These are phyloP conservation scores for Philaenus spumarius DNA, from an alignment of 1,140 invertebrate species.

Conservation along the genomic window DNA sequence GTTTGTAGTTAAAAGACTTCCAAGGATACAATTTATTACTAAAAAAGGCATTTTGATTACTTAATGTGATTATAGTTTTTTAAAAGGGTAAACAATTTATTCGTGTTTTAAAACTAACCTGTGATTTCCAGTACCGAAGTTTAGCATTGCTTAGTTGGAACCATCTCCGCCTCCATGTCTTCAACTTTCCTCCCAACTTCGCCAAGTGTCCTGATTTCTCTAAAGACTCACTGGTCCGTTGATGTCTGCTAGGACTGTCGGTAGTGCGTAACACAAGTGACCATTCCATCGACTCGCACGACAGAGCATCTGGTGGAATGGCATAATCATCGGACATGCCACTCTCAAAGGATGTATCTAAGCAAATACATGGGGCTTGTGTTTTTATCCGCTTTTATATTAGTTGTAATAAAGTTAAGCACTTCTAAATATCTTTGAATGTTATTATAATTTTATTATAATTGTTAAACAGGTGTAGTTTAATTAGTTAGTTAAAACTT, in stretches of 20 bases:
- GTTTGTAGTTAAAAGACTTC: too few species aligned
- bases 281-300: slow-evolving; percentile 51
- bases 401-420: too few species aligned
- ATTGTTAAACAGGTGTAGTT: too few species aligned
- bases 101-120: slow-evolving; percentile 42
- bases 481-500: too few species aligned
- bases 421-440: too few species aligned
- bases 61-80: too few species aligned
- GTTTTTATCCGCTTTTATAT: too few species aligned
- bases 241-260: slow-evolving; percentile 20
- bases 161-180: slow-evolving; percentile 92
- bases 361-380: background rate
- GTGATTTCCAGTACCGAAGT: slow-evolving; percentile 87
- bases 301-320: slow-evolving; percentile 86
- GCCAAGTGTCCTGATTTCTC: slow-evolving; percentile 90
- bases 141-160: slow-evolving; percentile 90
- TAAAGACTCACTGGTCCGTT: slow-evolving; percentile 37
- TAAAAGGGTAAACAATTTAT: too few species aligned
- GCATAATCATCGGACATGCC: slow-evolving; percentile 94
- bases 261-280: slow-evolving; percentile 23
- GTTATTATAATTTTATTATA: too few species aligned
- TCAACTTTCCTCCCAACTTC: slow-evolving; percentile 90
- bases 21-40: too few species aligned
- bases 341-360: slow-evolving; percentile 83
- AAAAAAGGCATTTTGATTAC: too few species aligned